These are phyloP conservation scores for Piprites chloris DNA, from an alignment of 2,113 vertebrate species.

Conservation along the genomic window DNA sequence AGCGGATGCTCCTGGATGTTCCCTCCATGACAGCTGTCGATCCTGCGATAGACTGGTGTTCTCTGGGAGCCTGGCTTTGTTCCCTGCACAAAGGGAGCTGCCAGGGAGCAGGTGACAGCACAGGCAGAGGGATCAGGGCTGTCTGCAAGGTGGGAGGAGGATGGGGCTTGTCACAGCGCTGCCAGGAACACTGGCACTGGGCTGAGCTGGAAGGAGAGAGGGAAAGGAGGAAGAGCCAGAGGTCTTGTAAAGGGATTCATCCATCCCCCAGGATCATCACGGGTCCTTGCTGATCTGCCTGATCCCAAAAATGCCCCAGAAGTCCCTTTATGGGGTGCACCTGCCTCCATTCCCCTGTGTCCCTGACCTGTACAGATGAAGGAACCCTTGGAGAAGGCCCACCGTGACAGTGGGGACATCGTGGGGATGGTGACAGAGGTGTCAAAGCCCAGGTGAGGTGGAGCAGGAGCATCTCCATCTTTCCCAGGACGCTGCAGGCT, in stretches of 20 bases:
- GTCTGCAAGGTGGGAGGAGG: neutral
- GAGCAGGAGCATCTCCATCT: neutral
- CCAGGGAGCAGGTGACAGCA: neutral
- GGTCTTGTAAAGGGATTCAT: neutral
- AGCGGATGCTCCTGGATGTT: neutral
- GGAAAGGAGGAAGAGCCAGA: neutral
- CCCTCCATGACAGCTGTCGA: neutral
- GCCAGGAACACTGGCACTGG: neutral
- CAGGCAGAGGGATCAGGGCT: neutral
- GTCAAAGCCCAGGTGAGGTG: neutral
- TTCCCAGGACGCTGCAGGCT: neutral
- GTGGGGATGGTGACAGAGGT: neutral
- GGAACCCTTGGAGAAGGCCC: neutral
- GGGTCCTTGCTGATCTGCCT: neutral
- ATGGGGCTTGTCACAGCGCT: neutral
- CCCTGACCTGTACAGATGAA: accelerated
- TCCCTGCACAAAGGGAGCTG: neutral
- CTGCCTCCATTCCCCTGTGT: accelerated
- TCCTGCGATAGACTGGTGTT: accelerated
- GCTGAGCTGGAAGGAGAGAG: neutral
- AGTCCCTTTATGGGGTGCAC: accelerated
- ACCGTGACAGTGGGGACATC: neutral
- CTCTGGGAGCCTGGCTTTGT: neutral
- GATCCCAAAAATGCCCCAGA: accelerated
- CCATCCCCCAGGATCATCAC: accelerated